Evolutionary conservation across 1,140 invertebrate genomes (phyloP), one percentile per base, ranked within the genome.

Genomic region (Oncopodura yosiiana): DNA sequence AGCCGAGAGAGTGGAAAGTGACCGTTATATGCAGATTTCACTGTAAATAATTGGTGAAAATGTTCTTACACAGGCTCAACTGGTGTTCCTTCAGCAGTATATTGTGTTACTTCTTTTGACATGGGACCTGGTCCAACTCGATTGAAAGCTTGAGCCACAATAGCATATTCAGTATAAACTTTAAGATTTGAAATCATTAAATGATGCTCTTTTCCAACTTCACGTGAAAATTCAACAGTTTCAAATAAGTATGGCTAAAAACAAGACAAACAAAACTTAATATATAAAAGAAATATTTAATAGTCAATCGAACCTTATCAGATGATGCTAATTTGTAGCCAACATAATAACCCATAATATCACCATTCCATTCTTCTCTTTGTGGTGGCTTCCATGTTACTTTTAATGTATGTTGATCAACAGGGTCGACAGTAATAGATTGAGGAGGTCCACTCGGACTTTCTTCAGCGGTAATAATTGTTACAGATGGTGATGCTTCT

Each of bases 61-160:
- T n/a, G n/a, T n/a, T n/a, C n/a, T n/a, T n/a, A n/a, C n/a, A n/a
- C n/a, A n/a, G n/a, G n/a, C n/a, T n/a, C n/a, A n/a, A n/a, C n/a
- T n/a, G 93, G 93, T 14, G 89, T 87, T 38, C 88, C 88, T 77
- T 94, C 88, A 12, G 87, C 87, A 3, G 89, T 92, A 66, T 91
- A 87, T 36, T 90, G 87, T 63, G 83, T 83, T n/a, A 85, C 77
- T 70, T 94, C 88, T 39, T 85, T 82, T 26, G 86, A 90, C 66
- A 88, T 80, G 0, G 93, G 92, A 34, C 93, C 92, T 2, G 86
- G 81, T 12, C 93, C 93, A 65, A 92, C 83, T 71, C 88, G 87
- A 71, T 96, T 97, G 68, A 92, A 95, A 0, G 91, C 90, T 74
- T 94, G 90, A 16, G 94, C 88, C 8, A 94, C 87, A 1, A 95